Percentiles rank a stretch among this genome's conserved stretches.
phyloP scores from a whole-genome alignment of 2,888 invertebrate genomes.

The Steromphala cineraria region DNA sequence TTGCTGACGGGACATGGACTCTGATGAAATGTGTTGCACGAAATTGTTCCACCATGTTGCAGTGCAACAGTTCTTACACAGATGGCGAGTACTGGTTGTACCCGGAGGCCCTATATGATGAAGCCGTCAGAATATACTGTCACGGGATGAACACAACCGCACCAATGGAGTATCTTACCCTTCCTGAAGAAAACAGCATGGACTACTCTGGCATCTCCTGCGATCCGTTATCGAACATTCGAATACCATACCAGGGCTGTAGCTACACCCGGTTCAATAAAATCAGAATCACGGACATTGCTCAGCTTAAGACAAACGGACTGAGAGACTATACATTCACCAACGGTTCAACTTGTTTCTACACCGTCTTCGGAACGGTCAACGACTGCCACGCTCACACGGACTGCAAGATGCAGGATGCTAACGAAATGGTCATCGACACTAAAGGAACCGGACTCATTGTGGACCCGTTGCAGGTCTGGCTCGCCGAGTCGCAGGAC shows the following conservation, averaged over 20 bases:
- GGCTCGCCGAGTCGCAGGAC: not conserved
- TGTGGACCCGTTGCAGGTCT: not conserved
- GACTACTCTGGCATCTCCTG: not conserved
- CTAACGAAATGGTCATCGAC: not conserved
- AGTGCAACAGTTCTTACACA: not conserved
- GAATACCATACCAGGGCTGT: not conserved
- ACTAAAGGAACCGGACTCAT: not conserved
- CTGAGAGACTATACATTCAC: not conserved
- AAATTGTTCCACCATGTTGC: not conserved
- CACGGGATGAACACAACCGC: not conserved
- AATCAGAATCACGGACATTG: not conserved
- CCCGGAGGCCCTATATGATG: not conserved
- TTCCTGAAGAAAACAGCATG: not conserved
- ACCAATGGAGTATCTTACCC: not conserved
- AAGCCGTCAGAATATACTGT: not conserved
- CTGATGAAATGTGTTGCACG: not conserved
- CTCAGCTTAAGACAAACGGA: not conserved
- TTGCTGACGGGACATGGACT: not conserved
- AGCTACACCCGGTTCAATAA: not conserved
- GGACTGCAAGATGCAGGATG: not conserved
- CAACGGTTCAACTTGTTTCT: not conserved
- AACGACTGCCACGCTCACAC: not conserved
- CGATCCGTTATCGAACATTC: not conserved
- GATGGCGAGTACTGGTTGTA: not conserved
- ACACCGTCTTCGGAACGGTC: not conserved